Percentiles rank a stretch among this genome's conserved stretches.
Evolutionary conservation across 2,888 invertebrate genomes (phyloP).

Genomic region (Lasioglossum vierecki): DNA sequence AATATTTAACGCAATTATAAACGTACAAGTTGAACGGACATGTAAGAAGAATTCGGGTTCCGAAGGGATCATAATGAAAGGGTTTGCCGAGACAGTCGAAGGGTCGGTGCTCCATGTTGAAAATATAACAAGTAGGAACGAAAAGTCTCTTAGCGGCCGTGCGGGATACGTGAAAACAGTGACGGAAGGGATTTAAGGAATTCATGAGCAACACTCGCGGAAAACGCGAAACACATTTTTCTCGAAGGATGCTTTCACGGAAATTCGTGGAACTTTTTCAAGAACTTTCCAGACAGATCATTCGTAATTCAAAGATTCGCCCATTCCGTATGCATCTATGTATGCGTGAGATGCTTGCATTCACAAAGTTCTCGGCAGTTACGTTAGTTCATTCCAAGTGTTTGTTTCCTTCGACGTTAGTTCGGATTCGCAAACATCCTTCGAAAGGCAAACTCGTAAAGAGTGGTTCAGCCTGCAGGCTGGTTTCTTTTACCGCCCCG

Average conservation of each 20-base stretch:
- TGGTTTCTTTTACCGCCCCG: slow-evolving; percentile 23
- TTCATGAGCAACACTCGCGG: slow-evolving; percentile 29
- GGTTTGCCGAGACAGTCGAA: not conserved
- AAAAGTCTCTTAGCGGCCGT: not conserved
- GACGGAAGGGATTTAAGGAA: slow-evolving; percentile 24
- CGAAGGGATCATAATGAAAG: not conserved
- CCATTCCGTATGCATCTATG: slow-evolving; percentile 35
- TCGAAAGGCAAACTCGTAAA: slow-evolving; percentile 50
- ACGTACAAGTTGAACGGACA: not conserved
- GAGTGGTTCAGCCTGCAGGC: slow-evolving; percentile 45
- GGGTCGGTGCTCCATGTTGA: not conserved
- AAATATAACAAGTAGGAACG: not conserved
- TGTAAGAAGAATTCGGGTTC: not conserved
- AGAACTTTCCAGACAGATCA: slow-evolving; percentile 50
- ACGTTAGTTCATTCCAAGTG: slow-evolving; percentile 64
- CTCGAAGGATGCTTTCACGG: slow-evolving; percentile 34
- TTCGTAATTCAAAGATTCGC: slow-evolving; percentile 52
- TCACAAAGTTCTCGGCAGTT: slow-evolving; percentile 43
- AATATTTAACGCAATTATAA: not conserved
- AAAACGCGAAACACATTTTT: slow-evolving; percentile 31
- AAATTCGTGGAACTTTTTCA: slow-evolving; percentile 34
- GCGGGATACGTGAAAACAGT: not conserved
- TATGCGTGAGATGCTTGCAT: slow-evolving; percentile 44
- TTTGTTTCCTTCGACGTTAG: slow-evolving; percentile 65
- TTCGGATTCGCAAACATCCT: slow-evolving; percentile 59